Base-by-base conservation (phyloP, 1,140 invertebrate genomes). In the Apis florea region DNA sequence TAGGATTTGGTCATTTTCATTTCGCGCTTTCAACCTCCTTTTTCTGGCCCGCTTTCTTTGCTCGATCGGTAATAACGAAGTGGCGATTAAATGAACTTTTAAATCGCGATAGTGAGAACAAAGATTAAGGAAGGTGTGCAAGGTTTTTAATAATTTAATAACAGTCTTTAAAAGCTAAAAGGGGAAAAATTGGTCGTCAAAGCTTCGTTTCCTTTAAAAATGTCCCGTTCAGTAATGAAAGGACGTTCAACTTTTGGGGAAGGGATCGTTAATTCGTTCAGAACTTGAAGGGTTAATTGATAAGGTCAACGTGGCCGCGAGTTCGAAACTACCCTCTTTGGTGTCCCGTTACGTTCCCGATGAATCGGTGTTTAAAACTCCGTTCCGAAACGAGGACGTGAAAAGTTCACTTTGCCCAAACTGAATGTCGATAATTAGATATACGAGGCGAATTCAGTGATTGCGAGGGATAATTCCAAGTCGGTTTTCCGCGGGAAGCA, bases 201-300 rank as follows among this genome's bases (percentile, higher is more conserved):
- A 13, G 51, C 15, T 15, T 53, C 51, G 12, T 10, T 61, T 17
- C 6, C 24, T 24, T 17, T 17, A 40, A 10, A 66, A 21, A 66
- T 21, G 19, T 19, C 2, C 2, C 2, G 11, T n/a, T 10, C 26
- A 21, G 24, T 5, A 11, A 53, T 24, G 12, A n/a, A 31, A 21
- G 49, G 5, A 64, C 19, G 40, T 53, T 64, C n/a, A 51, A 83
- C 86, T 63, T n/a, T n/a, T n/a, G 4, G 31, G 31, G 4, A 6
- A 61, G 49, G 58, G 83, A 80, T 79, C 82, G 72, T 69, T 86
- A 85, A 88, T 86, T 83, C 79, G 85, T 87, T 88, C 87, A 85
- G 79, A 79, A 87, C 66, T 87, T 83, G 47, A 73, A 31, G 74
- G 79, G 83, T 88, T 86, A 86, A 88, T 76, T 79, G 85, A 68